These are phyloP conservation scores for Origma solitaria DNA, from an alignment of 2,113 vertebrate genomes.

Conservation along the genomic window DNA sequence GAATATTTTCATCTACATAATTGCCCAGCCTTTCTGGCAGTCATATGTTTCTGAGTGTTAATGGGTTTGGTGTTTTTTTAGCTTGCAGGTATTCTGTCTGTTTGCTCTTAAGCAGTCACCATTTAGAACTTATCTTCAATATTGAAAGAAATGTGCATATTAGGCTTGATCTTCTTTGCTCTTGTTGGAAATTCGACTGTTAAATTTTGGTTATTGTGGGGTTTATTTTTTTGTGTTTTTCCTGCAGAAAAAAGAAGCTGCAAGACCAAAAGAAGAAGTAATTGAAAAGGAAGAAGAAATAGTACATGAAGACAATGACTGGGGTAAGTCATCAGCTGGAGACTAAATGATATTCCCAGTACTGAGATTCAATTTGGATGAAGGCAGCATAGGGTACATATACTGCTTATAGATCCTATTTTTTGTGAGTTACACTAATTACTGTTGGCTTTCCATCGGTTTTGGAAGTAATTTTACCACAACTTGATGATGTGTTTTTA, in stretches of 20 bases:
- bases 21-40: not conserved
- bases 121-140: not conserved
- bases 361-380: not conserved
- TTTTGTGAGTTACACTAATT: not conserved
- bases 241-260: constrained; percentile 78
- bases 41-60: not conserved
- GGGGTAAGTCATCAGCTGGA: constrained; percentile 75
- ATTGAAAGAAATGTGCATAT: not conserved
- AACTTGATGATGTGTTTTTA: not conserved
- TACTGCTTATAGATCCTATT: not conserved
- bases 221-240: not conserved
- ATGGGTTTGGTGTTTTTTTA: not conserved
- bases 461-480: not conserved
- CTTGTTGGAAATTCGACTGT: not conserved
- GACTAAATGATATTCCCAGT: not conserved
- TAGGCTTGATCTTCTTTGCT: not conserved
- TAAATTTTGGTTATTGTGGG: not conserved
- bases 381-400: not conserved
- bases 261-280: constrained; percentile 75
- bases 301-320: constrained; percentile 91
- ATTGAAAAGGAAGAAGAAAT: constrained; percentile 74
- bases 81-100: not conserved
- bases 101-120: not conserved
- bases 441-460: not conserved
- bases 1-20: not conserved